phyloP scores from a whole-genome alignment of 2,113 vertebrate genomes.

The Cyanoderma ruficeps region DNA sequence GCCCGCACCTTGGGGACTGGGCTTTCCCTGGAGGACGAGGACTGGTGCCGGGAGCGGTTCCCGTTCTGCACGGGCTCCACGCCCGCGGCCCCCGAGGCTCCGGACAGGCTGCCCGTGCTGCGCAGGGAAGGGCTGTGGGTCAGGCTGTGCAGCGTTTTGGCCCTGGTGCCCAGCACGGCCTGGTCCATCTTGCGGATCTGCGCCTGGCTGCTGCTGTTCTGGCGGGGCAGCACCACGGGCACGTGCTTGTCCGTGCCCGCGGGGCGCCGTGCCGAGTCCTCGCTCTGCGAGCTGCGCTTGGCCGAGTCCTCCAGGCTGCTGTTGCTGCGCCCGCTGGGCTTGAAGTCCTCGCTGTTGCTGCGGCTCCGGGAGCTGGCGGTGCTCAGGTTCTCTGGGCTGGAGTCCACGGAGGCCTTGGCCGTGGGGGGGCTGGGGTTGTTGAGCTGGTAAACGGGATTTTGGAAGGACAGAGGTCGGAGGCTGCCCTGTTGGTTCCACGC shows the following conservation, averaged over 20 bases:
- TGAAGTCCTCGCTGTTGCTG: constrained; percentile 87
- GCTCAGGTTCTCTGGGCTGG: constrained; percentile 94
- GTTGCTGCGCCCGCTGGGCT: constrained; percentile 81
- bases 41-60: constrained; percentile 79
- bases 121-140: constrained; percentile 82
- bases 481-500: constrained; percentile 86
- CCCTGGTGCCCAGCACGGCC: constrained; percentile 75
- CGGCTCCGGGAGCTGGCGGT: constrained; percentile 87
- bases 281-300: constrained; percentile 81
- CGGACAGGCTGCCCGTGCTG: constrained; percentile 82
- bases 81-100: constrained; percentile 68
- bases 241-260: constrained; percentile 65
- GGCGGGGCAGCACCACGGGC: constrained; percentile 83
- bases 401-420: constrained; percentile 82
- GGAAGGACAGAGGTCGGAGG: constrained; percentile 92
- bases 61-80: constrained; percentile 69
- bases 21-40: constrained; percentile 81
- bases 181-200: constrained; percentile 88
- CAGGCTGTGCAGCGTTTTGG: constrained; percentile 75
- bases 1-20: constrained; percentile 81
- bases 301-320: constrained; percentile 88
- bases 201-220: constrained; percentile 85
- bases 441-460: constrained; percentile 95
- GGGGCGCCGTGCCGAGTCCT: constrained; percentile 77
- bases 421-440: constrained; percentile 75